phyloP scores from a whole-genome alignment of 1,140 invertebrate genomes.

The Camponotus floridanus region DNA sequence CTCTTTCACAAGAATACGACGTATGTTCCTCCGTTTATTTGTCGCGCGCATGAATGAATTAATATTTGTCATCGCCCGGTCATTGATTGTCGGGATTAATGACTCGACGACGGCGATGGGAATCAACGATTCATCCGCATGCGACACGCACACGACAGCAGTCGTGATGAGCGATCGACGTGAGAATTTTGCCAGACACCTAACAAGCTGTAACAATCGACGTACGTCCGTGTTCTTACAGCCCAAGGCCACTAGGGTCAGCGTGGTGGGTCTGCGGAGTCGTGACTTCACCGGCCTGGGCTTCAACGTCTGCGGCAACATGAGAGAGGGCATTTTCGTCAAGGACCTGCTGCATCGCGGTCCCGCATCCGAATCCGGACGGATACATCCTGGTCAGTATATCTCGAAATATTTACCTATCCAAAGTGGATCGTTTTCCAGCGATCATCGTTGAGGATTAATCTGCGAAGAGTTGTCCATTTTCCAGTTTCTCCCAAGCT shows the following conservation, averaged over 20 bases:
- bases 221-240: slow-evolving; percentile 69
- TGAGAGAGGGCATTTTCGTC: slow-evolving; percentile 95
- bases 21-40: slow-evolving; percentile 27
- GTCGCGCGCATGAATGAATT: slow-evolving; percentile 26
- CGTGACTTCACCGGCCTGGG: slow-evolving; percentile 96
- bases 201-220: slow-evolving; percentile 18
- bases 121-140: neutral
- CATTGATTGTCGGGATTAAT: slow-evolving; percentile 34
- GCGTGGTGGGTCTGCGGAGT: slow-evolving; percentile 91
- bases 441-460: neutral
- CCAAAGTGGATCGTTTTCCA: neutral
- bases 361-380: slow-evolving; percentile 94
- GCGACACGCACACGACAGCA: neutral
- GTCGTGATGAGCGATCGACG: neutral
- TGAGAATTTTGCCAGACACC: slow-evolving; percentile 3
- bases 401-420: neutral
- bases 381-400: slow-evolving; percentile 91
- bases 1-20: slow-evolving; percentile 52
- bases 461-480: neutral
- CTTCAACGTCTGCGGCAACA: slow-evolving; percentile 96
- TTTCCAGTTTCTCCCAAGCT: neutral
- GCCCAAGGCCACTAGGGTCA: slow-evolving; percentile 84
- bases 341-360: slow-evolving; percentile 95
- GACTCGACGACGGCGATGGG: neutral
- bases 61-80: slow-evolving; percentile 33